Conservation (phyloP, 1,140 invertebrate genomes). For the Cydia pomonella region DNA sequence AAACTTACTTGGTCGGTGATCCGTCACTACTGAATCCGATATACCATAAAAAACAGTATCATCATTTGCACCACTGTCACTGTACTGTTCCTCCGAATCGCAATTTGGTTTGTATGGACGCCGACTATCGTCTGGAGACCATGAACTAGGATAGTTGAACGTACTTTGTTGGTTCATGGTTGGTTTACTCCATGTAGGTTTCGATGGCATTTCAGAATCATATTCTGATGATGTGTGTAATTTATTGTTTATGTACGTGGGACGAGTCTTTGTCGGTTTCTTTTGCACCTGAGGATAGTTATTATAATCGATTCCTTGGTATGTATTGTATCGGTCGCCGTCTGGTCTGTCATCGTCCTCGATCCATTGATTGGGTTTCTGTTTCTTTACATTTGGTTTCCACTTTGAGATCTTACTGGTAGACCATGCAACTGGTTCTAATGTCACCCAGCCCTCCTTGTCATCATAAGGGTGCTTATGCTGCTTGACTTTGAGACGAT, state of each 20-base stretch:
- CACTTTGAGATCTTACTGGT: constrained; percentile 90
- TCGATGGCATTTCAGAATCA: constrained; percentile 66
- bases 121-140: constrained; percentile 67
- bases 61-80: constrained; percentile 49
- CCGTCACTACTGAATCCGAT: constrained; percentile 83
- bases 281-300: constrained; percentile 59
- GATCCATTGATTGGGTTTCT: constrained; percentile 72
- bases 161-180: constrained; percentile 45
- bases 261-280: constrained; percentile 56
- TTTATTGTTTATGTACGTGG: constrained; percentile 70
- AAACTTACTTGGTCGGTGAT: constrained; percentile 84
- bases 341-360: constrained; percentile 65
- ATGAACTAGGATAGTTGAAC: constrained; percentile 56
- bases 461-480: constrained; percentile 84
- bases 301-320: constrained; percentile 54
- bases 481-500: constrained; percentile 77
- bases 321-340: constrained; percentile 56
- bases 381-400: constrained; percentile 83
- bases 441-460: constrained; percentile 87
- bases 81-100: constrained; percentile 65
- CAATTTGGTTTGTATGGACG: constrained; percentile 71
- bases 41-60: constrained; percentile 62
- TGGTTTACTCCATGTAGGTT: constrained; percentile 70
- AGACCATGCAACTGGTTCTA: constrained; percentile 89
- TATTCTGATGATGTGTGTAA: constrained; percentile 63